Evolutionary conservation across 2,113 vertebrate genomes (phyloP).

Genomic region (Onychostruthus taczanowskii): DNA sequence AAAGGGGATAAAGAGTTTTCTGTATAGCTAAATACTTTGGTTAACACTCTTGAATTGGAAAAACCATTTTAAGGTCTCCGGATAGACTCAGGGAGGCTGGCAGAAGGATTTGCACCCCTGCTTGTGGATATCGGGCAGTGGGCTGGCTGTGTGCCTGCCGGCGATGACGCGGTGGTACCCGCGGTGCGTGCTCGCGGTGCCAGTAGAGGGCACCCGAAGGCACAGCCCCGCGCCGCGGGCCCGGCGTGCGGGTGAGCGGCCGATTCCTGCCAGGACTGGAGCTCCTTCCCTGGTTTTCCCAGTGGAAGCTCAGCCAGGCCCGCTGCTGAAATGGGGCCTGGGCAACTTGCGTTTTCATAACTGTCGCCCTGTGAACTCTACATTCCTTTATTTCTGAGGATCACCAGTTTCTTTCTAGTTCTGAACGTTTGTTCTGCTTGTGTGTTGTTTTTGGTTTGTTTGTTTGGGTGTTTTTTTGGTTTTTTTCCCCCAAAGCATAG

Average conservation of each 20-base stretch:
- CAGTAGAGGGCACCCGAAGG: constrained; percentile 13
- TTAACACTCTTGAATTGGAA: neutral
- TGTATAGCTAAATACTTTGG: neutral
- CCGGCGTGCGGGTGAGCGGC: fast-evolving
- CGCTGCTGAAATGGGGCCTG: neutral
- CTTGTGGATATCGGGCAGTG: neutral
- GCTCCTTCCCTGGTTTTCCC: fast-evolving
- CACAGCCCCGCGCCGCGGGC: fast-evolving
- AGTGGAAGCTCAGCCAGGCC: neutral
- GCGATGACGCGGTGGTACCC: neutral
- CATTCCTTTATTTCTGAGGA: neutral
- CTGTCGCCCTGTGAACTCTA: neutral
- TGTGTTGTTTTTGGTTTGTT: neutral
- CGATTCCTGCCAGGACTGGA: fast-evolving
- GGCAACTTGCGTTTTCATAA: neutral
- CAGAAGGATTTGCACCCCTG: neutral
- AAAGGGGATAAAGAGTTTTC: neutral
- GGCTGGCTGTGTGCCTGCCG: neutral
- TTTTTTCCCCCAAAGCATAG: neutral
- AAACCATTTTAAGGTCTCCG: neutral
- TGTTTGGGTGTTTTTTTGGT: no score
- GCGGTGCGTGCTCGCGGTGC: neutral
- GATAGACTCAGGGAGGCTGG: neutral
- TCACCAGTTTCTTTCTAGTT: neutral
- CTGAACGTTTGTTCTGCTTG: neutral